Conservation (phyloP, 2,888 invertebrate genomes). For the Resseliella maxima region DNA sequence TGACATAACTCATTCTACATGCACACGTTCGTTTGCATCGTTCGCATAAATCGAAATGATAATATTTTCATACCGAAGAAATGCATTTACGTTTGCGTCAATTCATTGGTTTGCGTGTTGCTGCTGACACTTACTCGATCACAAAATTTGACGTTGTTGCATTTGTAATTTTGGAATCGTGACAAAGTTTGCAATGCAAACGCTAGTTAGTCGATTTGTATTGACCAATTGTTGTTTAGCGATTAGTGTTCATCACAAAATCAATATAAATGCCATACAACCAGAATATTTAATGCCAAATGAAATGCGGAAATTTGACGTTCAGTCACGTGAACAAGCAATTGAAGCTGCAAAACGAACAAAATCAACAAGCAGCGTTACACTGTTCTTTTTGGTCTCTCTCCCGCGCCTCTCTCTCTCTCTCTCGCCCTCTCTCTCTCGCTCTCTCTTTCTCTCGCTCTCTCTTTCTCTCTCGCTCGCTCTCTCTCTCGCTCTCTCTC, state of each 20-base stretch:
- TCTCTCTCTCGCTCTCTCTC: no score
- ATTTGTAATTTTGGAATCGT: neutral
- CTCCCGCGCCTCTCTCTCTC: no score
- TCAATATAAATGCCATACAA: neutral
- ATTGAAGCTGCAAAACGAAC: neutral
- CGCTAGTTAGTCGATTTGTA: constrained; percentile 8
- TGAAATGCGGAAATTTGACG: neutral
- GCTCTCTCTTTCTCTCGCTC: no score
- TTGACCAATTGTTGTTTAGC: neutral
- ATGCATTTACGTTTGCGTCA: no score
- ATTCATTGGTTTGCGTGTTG: neutral
- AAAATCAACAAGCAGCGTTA: neutral
- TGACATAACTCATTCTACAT: no score
- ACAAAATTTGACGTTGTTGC: constrained; percentile 9
- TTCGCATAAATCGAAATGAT: neutral
- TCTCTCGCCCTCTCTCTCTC: no score
- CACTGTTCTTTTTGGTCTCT: neutral
- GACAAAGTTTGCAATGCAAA: neutral
- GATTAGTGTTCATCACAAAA: neutral
- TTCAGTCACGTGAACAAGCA: neutral
- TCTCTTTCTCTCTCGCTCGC: no score
- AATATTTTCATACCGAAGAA: neutral
- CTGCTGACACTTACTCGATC: neutral
- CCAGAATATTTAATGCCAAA: neutral
- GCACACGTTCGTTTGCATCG: neutral